Evolutionary conservation across 2,113 vertebrate species (phyloP).

Genomic region (Sebastes fasciatus): DNA sequence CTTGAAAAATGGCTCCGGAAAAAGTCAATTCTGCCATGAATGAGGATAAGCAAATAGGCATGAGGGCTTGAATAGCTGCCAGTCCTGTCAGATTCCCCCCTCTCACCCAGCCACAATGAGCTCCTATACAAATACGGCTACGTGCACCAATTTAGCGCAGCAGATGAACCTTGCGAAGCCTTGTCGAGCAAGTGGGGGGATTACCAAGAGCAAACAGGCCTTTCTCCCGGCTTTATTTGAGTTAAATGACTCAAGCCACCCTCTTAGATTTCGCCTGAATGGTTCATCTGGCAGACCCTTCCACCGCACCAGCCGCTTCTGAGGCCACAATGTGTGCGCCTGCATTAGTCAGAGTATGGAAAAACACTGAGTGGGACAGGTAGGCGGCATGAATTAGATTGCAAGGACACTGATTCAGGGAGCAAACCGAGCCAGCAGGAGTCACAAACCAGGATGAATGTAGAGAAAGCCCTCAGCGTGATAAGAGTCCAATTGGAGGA

Average conservation of each 20-base stretch:
- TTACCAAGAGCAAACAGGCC: conserved; percentile 83
- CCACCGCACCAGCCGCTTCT: conserved; percentile 61
- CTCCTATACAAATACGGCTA: conserved; percentile 82
- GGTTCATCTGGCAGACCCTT: conserved; percentile 70
- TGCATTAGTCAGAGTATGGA: conserved; percentile 80
- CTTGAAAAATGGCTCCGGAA: conserved; percentile 78
- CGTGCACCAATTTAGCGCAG: conserved; percentile 80
- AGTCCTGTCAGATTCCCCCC: conserved; percentile 72
- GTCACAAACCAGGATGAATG: conserved; percentile 64
- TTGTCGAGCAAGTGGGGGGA: conserved; percentile 80
- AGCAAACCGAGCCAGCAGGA: conserved; percentile 36
- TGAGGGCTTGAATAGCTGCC: conserved; percentile 80
- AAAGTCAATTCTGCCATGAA: conserved; percentile 81
- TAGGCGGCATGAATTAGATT: conserved; percentile 76
- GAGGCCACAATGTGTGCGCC: conserved; percentile 68
- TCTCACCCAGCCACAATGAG: conserved; percentile 76
- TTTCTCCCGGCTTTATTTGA: conserved; percentile 81
- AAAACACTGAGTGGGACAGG: conserved; percentile 78
- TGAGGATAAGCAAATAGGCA: conserved; percentile 84
- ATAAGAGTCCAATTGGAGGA: conserved; percentile 58
- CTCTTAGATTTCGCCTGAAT: conserved; percentile 79
- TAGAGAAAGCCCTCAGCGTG: conserved; percentile 56
- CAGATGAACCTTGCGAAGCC: conserved; percentile 80
- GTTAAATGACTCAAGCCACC: conserved; percentile 81
- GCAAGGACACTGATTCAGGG: conserved; percentile 69